Evolutionary conservation across 1,140 invertebrate genomes (phyloP), one percentile per base, ranked within the genome.

Genomic region (Drosophila repleta): DNA sequence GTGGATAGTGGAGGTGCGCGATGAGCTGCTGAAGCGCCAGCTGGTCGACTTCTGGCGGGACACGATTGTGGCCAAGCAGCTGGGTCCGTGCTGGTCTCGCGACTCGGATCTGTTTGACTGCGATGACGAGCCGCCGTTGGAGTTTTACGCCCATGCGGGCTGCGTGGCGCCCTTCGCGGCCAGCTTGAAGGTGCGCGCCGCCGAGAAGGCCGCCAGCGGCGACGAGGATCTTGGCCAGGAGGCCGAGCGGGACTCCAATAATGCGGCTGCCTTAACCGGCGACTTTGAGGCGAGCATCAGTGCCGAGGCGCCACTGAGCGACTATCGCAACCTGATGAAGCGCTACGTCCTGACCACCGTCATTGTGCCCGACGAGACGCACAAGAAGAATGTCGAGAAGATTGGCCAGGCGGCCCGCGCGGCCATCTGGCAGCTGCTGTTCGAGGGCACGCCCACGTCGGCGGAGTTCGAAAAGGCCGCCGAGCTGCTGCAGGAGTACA

Each of bases 31-130:
- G 0, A 73, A 85, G 41, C 39, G 56, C 0, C 29, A 91, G 1
- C 49, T 79, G 10, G 13, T 91, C 3, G 76, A 85, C 10, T 91
- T 91, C 39, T 91, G 90, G 90, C 68, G 76, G 1, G 60, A 91
- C 0, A 56, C 56, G 5, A 46, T 91, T 11, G 90, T 91, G 0
- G 62, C 72, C 41, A 74, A 71, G 4, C 73, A 84, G 43, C 20
- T 91, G 24, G 90, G 90, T 8, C 77, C 87, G 0, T 89, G 90
- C 37, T 91, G 85, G 82, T 82, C 82, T 0, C 75, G 77, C 0
- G 90, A 91, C 26, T 88, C 79, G 5, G 90, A 91, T 70, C 56
- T 74, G 2, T 90, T 90, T 41, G 90, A 90, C 24, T 26, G 64
- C 7, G 69, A 76, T 2, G 85, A 90, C 11, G 77, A 74, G 37